Evolutionary conservation across 1,140 invertebrate genomes (phyloP), one percentile per base, ranked within the genome.

Genomic region (Lineus longissimus): DNA sequence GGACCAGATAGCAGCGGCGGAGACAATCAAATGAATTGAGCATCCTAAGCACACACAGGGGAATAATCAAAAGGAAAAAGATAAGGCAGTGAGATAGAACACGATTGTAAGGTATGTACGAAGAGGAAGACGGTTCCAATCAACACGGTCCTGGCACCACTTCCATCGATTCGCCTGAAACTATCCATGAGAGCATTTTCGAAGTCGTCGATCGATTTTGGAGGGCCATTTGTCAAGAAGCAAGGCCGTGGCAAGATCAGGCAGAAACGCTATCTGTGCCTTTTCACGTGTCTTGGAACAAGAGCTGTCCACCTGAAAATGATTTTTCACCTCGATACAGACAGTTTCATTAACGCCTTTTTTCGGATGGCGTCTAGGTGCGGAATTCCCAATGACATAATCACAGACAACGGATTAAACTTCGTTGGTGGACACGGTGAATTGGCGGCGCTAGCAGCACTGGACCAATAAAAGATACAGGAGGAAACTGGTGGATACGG

Each of bases 251-350:
- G 64, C 36, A 61, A 57, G 27, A 13, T 11, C 13, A 4, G 61
- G 29, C 36, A 40, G 19, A 63, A 64, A 36, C 1, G 65, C 41
- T 67, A 63, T 23, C 13, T 57, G 9, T 66, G 65, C 41, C 27
- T 63, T 40, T 66, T 66, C 54, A 63, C 61, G 29, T 66, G 65
- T 63, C 22, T 63, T 15, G 29, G 7, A 2, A 59, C 43, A 23
- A 11, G 65, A 31, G 62, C 65, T 30, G 58, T 67, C 15, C 65
- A 67, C 36, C 15, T 67, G 2, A 58, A 67, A 36, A 60, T 60
- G 25, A 2, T 45, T 17, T 51, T 23, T 9, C 13, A 22, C 17
- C 45, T 63, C 19, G 61, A 66, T 7, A 66, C 61, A 36, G 31
- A 59, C 33, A 33, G 40, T 2, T 63, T 66, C 30, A 11, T 66